Conservation (phyloP, 1,140 invertebrate species). For the Drosophila pandora region DNA sequence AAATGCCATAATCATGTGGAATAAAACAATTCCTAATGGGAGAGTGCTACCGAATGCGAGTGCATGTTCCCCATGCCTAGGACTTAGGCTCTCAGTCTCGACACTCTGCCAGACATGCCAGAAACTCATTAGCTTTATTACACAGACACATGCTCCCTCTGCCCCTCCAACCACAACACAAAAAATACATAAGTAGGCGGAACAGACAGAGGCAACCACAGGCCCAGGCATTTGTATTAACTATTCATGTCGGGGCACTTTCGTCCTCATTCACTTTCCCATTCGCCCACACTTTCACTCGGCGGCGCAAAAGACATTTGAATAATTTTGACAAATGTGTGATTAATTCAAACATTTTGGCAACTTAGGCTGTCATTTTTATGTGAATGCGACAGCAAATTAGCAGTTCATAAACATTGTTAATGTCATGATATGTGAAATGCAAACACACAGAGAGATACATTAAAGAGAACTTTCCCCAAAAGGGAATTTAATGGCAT, state of each 20-base stretch:
- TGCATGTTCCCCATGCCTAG: conserved; percentile 38
- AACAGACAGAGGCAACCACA: conserved; percentile 10
- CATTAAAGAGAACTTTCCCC: neutral
- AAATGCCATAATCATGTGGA: conserved; percentile 57
- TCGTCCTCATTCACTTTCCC: conserved; percentile 1
- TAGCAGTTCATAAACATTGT: conserved; percentile 66
- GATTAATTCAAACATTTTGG: conserved; percentile 76
- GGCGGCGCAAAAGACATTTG: conserved; percentile 49
- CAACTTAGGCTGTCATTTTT: conserved; percentile 62
- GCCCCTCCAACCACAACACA: neutral
- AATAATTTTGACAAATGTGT: conserved; percentile 80
- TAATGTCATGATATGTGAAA: neutral
- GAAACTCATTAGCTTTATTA: conserved; percentile 75
- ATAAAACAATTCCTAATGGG: conserved; percentile 59
- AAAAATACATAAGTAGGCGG: conserved; percentile 12
- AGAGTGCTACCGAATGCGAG: conserved; percentile 44
- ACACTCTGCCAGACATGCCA: conserved; percentile 55
- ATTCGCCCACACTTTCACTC: conserved; percentile 6
- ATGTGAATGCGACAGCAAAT: conserved; percentile 54
- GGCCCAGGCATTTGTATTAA: conserved; percentile 62
- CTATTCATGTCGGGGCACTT: conserved; percentile 62
- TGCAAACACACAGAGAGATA: neutral
- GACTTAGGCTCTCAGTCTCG: conserved; percentile 45
- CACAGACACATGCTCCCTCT: conserved; percentile 23
- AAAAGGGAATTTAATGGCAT: neutral